Conservation (phyloP, 64 coral and sea anemone genomes). For the Porites australiensis region DNA sequence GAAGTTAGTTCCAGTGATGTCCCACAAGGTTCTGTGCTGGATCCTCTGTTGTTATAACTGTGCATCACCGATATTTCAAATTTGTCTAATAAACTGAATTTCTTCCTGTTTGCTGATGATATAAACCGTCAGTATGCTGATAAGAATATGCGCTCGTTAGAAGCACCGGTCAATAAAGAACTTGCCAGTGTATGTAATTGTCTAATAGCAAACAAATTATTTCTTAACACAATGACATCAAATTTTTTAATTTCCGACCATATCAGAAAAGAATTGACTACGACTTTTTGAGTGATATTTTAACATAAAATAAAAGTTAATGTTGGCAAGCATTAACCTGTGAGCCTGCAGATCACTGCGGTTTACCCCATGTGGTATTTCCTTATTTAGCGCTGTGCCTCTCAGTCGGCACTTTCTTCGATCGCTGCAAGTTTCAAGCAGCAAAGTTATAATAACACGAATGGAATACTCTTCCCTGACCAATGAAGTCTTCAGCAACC, state of each 20-base stretch:
- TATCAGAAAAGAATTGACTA: neutral
- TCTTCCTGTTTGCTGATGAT: constrained; percentile 33
- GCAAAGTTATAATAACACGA: neutral
- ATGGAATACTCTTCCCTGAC: neutral
- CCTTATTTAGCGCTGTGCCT: too few relatives aligned
- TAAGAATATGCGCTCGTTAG: neutral
- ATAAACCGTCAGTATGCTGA: neutral
- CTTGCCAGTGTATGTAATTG: neutral
- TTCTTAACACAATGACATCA: constrained; percentile 12
- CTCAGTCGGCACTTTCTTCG: too few relatives aligned
- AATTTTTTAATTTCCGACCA: neutral
- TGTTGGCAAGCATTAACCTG: too few relatives aligned
- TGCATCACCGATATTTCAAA: constrained; percentile 2
- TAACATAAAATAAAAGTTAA: too few relatives aligned
- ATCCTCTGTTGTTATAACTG: constrained; percentile 8
- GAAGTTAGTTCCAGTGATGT: constrained; percentile 11
- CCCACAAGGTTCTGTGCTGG: constrained; percentile 5
- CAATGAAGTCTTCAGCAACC: neutral
- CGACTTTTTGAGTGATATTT: neutral
- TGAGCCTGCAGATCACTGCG: too few relatives aligned
- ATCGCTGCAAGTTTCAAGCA: too few relatives aligned
- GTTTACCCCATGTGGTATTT: too few relatives aligned
- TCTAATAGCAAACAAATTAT: constrained; percentile 13
- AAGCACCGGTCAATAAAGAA: neutral
- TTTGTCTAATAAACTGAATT: neutral